phyloP scores from a whole-genome alignment of 2,113 vertebrate species.

The Monarcha castaneiventris region DNA sequence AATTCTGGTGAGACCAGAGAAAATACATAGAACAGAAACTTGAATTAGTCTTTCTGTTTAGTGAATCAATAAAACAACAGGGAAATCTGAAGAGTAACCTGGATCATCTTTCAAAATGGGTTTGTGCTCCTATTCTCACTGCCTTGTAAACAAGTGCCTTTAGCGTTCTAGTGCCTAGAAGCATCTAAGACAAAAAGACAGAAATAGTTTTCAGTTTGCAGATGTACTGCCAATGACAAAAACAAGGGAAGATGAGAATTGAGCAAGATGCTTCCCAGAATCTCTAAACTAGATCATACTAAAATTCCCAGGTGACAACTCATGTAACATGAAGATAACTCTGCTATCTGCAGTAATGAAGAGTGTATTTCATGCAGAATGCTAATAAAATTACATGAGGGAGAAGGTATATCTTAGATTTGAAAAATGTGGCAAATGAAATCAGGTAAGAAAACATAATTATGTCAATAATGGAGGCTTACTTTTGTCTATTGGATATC shows the following conservation, averaged over 20 bases:
- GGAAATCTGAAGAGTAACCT: constrained; percentile 47
- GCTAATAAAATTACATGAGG: constrained; percentile 15
- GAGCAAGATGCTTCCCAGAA: constrained; percentile 32
- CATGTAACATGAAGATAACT: constrained; percentile 45
- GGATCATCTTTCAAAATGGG: constrained; percentile 60
- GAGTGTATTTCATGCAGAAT: constrained; percentile 19
- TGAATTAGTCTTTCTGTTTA: constrained; percentile 71
- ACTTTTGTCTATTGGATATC: not conserved
- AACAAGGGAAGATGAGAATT: not conserved
- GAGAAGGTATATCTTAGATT: constrained; percentile 8
- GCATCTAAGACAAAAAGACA: constrained; percentile 54
- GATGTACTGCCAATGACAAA: constrained; percentile 20
- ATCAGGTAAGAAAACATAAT: not conserved
- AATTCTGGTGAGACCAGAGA: constrained; percentile 54
- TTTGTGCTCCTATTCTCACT: constrained; percentile 57
- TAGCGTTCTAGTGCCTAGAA: constrained; percentile 32
- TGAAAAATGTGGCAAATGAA: not conserved
- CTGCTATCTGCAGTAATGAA: constrained; percentile 38
- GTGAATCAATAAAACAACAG: constrained; percentile 73
- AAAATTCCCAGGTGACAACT: constrained; percentile 58
- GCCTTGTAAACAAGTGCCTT: constrained; percentile 47
- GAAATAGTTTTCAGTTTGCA: constrained; percentile 32
- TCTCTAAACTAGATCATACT: constrained; percentile 37
- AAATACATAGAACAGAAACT: constrained; percentile 68
- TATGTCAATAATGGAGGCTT: not conserved